Evolutionary conservation across 2,113 vertebrate species (phyloP), one percentile per base, ranked within the genome.

Genomic region (Steatornis caripensis): DNA sequence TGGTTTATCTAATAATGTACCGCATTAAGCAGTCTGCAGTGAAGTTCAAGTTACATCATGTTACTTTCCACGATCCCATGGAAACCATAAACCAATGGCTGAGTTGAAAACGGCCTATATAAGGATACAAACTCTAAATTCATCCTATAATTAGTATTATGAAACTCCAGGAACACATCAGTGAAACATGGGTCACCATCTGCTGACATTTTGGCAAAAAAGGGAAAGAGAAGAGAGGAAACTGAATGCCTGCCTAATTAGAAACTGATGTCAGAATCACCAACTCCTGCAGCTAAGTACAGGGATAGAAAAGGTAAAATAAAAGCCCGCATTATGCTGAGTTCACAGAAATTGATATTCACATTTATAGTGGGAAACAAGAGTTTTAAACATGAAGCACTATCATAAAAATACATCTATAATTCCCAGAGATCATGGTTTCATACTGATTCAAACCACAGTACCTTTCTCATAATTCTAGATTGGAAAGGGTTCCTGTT

Each of bases 131-230:
- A 90, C 49, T 93, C 90, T 83, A 81, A 86, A 74, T 93, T 92
- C 84, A 78, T 15, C 26, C 68, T 81, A 58, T 92, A 95, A 75
- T 94, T 95, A 87, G 55, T 75, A 36, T 64, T n/a, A 84, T 81
- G 80, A 96, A 97, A 78, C 66, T 87, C 72, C 64, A 93, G 54
- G 49, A 89, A 86, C n/a, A 90, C 37, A 89, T 86, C 66, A 92
- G 55, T 1, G 46, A 96, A 95, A 91, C 91, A 46, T 75, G 55
- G 89, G 84, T 95, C 86, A 91, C 84, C 77, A 89, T 89, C 89
- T 95, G 94, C 80, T 94, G 72, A 89, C 89, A 87, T 89, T 94
- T 84, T 92, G 80, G 51, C 32, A 48, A 66, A 92, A 86, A 87
- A 79, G 18, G 19, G 55, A 86, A 87, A 79, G 18, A 18, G 55